Evolutionary conservation across 2,888 invertebrate genomes (phyloP).

Genomic region (Zonitis immaculata): DNA sequence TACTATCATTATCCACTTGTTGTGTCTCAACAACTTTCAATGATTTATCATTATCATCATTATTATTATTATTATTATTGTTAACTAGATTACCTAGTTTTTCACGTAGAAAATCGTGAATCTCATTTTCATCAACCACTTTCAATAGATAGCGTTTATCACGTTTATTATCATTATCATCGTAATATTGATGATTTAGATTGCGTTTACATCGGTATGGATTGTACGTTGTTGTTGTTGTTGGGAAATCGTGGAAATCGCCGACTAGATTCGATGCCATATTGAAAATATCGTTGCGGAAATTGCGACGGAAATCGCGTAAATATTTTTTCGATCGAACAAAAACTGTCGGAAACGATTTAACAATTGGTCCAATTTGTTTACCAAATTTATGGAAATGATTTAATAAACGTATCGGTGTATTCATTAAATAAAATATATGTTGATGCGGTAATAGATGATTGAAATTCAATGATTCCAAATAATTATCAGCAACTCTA

Average conservation of each 20-base stretch:
- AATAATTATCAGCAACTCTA: conserved; percentile 4
- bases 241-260: conserved; percentile 31
- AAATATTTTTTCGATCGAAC: conserved; percentile 38
- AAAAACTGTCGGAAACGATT: conserved; percentile 38
- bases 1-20: conserved; percentile 11
- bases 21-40: conserved; percentile 11
- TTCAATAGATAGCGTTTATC: conserved; percentile 37
- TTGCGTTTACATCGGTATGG: conserved; percentile 23
- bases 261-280: conserved; percentile 39
- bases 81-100: conserved; percentile 31
- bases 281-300: conserved; percentile 37
- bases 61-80: conserved; percentile 13
- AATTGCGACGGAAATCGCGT: conserved; percentile 37
- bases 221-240: neutral
- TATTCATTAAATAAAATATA: conserved; percentile 36
- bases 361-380: conserved; percentile 37
- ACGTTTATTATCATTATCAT: neutral
- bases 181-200: too few relatives aligned
- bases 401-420: conserved; percentile 38
- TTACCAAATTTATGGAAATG: conserved; percentile 36
- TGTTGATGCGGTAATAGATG: conserved; percentile 36
- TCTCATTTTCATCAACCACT: conserved; percentile 39
- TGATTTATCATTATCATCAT: conserved; percentile 5
- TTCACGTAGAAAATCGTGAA: conserved; percentile 33
- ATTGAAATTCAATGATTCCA: conserved; percentile 20